Evolutionary conservation across 1,140 invertebrate genomes (phyloP), one percentile per base, ranked within the genome.

Genomic region (Drosophila tani): DNA sequence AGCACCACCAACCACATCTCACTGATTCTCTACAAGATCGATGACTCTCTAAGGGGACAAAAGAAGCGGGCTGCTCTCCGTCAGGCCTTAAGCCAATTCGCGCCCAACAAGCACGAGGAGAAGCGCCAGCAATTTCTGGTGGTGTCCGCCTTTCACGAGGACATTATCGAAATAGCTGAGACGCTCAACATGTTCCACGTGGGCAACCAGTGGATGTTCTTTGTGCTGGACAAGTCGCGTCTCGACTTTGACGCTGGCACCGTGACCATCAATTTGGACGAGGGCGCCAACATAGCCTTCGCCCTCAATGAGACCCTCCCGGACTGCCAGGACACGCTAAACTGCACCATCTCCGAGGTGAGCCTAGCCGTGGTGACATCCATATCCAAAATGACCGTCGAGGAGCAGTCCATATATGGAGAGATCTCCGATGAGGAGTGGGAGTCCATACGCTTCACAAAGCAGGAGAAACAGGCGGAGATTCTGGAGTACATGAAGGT

Each of bases 281-380:
- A 97, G 92, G 97, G 97, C 3, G 96, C 97, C 80, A 97, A 98
- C 91, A 91, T 97, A n/a, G 96, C 96, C 15, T 96, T 97, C 81
- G 93, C 97, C 32, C 95, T 96, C 73, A 98, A 98, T 90, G 92
- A 93, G 7, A 96, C 96, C 5, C 6, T 40, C 2, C 21, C 66
- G 0, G 53, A 75, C 38, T 92, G 91, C 27, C 55, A 58, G 76
- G 82, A 81, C 17, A 81, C 90, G 0, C 27, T 92, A 0, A 92
- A 92, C 40, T 92, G 91, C 50, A 92, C 90, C 14, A 79, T 92
- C n/a, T 21, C 95, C 55, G 95, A 96, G 87, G 90, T 97, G 55
- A 92, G 96, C 43, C 92, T 93, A 69, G 94, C 94, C 0, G 94
- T 97, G 73, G 92, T 94, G 9, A 94, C 94, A 11, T 95, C 95